Conservation (phyloP, 2,888 invertebrate species). For the Acanthosoma haemorrhoidale region DNA sequence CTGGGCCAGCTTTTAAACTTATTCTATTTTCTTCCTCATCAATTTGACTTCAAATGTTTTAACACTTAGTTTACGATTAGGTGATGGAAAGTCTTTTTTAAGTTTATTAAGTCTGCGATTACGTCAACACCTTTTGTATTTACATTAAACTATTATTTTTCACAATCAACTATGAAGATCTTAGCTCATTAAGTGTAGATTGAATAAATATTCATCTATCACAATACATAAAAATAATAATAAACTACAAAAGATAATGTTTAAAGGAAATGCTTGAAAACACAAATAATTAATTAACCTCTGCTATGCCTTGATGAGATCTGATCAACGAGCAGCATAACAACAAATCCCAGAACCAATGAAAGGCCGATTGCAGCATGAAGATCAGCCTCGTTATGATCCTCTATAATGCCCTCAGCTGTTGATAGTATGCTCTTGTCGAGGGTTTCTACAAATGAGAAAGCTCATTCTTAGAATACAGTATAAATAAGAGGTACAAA, state of each 20-base stretch:
- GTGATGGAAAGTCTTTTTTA: too few relatives aligned
- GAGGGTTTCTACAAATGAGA: not conserved
- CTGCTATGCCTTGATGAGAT: slow-evolving; percentile 56
- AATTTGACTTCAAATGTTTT: too few relatives aligned
- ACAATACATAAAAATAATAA: not conserved
- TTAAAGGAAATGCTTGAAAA: not conserved
- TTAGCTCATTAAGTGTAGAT: not conserved
- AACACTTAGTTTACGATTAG: too few relatives aligned
- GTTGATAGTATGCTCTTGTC: not conserved
- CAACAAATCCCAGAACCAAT: slow-evolving; percentile 89
- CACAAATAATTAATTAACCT: too few relatives aligned
- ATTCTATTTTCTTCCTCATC: too few relatives aligned
- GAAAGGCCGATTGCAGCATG: slow-evolving; percentile 86
- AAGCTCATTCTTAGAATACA: not conserved
- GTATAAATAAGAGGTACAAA: not conserved
- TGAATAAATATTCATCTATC: not conserved
- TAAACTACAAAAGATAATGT: not conserved
- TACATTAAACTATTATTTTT: too few relatives aligned
- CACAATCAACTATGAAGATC: too few relatives aligned
- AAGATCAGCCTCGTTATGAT: slow-evolving; percentile 49
- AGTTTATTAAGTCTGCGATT: too few relatives aligned
- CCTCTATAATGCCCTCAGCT: not conserved
- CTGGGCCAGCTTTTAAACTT: too few relatives aligned
- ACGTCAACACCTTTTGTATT: too few relatives aligned
- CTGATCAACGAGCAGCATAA: slow-evolving; percentile 96